Evolutionary conservation across 2,888 invertebrate genomes (phyloP), one percentile per base, ranked within the genome.

Genomic region (Eupithecia subfuscata): DNA sequence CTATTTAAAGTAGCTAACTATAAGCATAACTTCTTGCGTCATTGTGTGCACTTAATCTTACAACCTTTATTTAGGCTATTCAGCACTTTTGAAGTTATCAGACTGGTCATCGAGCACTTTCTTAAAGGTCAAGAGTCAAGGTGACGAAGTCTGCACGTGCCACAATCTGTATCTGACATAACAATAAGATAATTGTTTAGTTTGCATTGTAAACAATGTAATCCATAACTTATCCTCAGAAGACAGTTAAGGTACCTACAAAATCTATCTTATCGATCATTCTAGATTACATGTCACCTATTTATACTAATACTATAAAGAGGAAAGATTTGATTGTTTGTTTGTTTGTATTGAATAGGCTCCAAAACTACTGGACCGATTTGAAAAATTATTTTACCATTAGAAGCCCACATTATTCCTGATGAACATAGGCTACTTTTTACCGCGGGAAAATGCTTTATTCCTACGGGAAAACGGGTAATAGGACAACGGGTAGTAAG

Each of bases 61-160:
- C 71, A 48, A 70, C 78, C 77, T 64, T 78, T 71, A 78, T 78
- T n/a, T 76, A 76, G 52, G 73, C 60, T 72, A 64, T 22, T 56
- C 75, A 76, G 72, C 73, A 74, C 22, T 52, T 71, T 73, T 43
- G 30, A 68, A 64, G 52, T 71, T 74, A 48, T 40, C 16, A 65
- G 52, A 45, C n/a, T 40, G 52, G 70, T 73, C 64, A 34, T 64
- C 64, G 64, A 52, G 45, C 70, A 30, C 60, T 71, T 77, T 75
- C 65, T 60, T 45, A 9, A 73, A 71, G 63, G 71, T 71, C 71
- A 45, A 16, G 16, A 45, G 45, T 16, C 18, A 48, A 68, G 68
- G 68, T 68, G 37, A 56, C 22, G 3, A 70, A 8, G 22, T 12
- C 52, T 56, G 37, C 70, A 56, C 34, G 70, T 70, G 52, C 25